phyloP scores from a whole-genome alignment of 2,888 invertebrate species.

The Lithophane socia region DNA sequence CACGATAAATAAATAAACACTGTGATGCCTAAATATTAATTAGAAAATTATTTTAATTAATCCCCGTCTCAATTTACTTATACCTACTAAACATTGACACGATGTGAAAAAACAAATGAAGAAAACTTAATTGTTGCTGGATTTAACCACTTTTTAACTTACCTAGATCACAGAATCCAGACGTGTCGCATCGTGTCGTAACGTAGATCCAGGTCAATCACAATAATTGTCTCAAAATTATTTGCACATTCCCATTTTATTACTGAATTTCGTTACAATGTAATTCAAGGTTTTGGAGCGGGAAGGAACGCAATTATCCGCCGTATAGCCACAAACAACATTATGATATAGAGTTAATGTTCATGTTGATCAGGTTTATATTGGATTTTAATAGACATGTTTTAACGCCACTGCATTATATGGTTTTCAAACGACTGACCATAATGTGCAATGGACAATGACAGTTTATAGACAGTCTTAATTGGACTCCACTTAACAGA shows the following conservation, averaged over 20 bases:
- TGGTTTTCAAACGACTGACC: conserved; percentile 47
- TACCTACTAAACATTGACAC: not conserved
- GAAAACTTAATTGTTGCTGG: not conserved
- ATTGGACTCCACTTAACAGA: conserved; percentile 47
- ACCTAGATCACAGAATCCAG: not conserved
- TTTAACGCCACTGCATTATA: conserved; percentile 51
- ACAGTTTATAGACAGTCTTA: conserved; percentile 49
- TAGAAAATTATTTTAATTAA: conserved; percentile 13
- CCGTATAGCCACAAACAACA: conserved; percentile 10
- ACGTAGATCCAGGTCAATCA: not conserved
- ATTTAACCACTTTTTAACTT: conserved; percentile 1
- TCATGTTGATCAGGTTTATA: conserved; percentile 38
- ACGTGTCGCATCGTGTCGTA: too few species aligned
- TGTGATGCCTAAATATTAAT: too few species aligned
- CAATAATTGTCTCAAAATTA: conserved; percentile 9
- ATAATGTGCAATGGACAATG: conserved; percentile 45
- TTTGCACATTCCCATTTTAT: conserved; percentile 9
- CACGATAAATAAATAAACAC: too few species aligned
- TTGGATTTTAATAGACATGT: conserved; percentile 49
- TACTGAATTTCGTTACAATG: conserved; percentile 8
- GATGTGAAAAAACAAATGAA: not conserved
- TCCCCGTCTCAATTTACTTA: not conserved
- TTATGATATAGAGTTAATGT: conserved; percentile 24
- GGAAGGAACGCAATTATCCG: conserved; percentile 11
- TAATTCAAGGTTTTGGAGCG: conserved; percentile 16